Evolutionary conservation across 2,797 vertebrate genomes (phyloP).

Genomic region (Acanthornis magna): DNA sequence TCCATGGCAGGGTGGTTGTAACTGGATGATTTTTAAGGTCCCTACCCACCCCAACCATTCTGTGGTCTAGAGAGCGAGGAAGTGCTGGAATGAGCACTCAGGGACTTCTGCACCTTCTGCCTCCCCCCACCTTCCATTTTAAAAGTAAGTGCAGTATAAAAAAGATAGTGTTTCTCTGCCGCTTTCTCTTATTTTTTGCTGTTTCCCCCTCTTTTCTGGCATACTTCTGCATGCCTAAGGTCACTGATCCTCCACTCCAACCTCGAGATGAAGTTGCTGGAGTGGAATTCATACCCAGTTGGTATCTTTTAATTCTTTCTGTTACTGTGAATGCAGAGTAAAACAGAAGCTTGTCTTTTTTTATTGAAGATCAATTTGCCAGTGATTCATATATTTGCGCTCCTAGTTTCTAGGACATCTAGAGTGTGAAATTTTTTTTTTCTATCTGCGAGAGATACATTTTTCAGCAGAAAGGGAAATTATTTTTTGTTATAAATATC

Average conservation of each 20-base stretch:
- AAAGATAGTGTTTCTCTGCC: background rate
- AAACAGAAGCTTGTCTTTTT: background rate
- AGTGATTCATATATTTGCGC: background rate
- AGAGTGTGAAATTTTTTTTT: background rate
- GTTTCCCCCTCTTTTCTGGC: background rate
- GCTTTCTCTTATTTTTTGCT: background rate
- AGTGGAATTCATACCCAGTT: background rate
- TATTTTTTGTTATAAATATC: background rate
- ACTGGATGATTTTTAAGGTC: background rate
- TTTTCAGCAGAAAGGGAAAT: background rate
- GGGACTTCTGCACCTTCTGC: background rate
- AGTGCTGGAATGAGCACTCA: background rate
- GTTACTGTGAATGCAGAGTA: background rate
- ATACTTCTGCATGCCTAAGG: background rate
- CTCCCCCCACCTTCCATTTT: background rate
- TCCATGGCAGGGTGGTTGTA: background rate
- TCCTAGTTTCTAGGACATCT: background rate
- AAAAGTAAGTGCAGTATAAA: background rate
- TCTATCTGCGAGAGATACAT: background rate
- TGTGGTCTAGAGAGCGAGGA: background rate
- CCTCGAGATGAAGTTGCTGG: background rate
- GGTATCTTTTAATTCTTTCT: background rate
- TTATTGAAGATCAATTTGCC: background rate
- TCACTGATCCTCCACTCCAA: background rate
- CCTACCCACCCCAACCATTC: background rate